phyloP scores from a whole-genome alignment of 2,888 invertebrate species.

The Entomobrya multifasciata region DNA sequence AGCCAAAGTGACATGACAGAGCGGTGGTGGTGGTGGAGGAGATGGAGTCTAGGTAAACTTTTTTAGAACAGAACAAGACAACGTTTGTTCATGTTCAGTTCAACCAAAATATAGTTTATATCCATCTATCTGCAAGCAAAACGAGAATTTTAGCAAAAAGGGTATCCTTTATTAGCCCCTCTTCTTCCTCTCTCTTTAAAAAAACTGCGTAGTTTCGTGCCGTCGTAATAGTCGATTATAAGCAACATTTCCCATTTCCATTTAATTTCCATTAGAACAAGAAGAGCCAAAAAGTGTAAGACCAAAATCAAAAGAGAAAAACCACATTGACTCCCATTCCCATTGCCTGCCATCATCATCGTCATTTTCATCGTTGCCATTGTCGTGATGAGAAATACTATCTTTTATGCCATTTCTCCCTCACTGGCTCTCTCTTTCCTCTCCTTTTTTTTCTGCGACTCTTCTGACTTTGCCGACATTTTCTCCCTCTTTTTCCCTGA shows the following conservation, averaged over 20 bases:
- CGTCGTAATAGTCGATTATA: slow-evolving; percentile 42
- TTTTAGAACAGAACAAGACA: neutral
- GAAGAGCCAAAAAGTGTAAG: slow-evolving; percentile 20
- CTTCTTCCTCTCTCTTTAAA: neutral
- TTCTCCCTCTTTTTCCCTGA: neutral
- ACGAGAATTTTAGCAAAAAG: neutral
- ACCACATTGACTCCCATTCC: slow-evolving; percentile 55
- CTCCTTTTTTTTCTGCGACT: too few species aligned
- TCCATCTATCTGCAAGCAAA: neutral
- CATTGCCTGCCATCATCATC: slow-evolving; percentile 8
- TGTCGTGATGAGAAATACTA: slow-evolving; percentile 20
- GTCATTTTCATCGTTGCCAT: slow-evolving; percentile 38
- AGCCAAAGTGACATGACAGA: slow-evolving; percentile 45
- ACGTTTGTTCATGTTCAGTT: neutral
- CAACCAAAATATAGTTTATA: neutral
- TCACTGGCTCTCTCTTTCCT: too few species aligned
- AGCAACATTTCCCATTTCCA: slow-evolving; percentile 55
- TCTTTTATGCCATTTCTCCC: slow-evolving; percentile 17
- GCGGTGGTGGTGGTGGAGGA: neutral
- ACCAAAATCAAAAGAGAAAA: slow-evolving; percentile 54
- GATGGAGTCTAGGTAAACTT: neutral
- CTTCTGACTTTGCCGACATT: neutral
- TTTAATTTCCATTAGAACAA: slow-evolving; percentile 57
- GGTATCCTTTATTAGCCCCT: slow-evolving; percentile 34
- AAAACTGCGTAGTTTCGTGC: slow-evolving; percentile 27